Evolutionary conservation across 2,113 vertebrate species (phyloP), one percentile per base, ranked within the genome.

Genomic region (Nannobrachium achirus): DNA sequence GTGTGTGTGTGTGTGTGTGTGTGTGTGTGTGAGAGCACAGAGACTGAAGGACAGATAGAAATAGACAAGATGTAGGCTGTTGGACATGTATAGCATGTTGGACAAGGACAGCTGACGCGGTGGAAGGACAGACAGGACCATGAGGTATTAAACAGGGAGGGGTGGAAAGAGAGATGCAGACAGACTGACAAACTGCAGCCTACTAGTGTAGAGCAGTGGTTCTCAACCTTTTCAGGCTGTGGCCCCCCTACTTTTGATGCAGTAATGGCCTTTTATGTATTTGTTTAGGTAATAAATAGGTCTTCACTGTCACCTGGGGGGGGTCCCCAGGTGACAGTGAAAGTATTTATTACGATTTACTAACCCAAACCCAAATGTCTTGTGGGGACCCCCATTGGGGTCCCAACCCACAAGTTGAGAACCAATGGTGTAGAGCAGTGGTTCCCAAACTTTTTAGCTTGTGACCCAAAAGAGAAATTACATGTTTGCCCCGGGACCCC

Each of bases 1-100:
- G 20, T 25, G 7, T 19, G 11, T 52, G 39, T 62, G 2, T 39
- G 16, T 60, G 20, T 25, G 20, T 4, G 20, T 25, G 4, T 4
- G 20, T 25, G 7, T 15, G 11, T 52, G 39, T 57, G 2, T 39
- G 16, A 50, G 20, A 2, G 20, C 38, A 15, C 65, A 49, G 40
- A 68, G 38, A 65, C 9, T 19, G 44, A 64, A 62, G 52, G 44
- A 11, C n/a, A n/a, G 62, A 68, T 64, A 55, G 16, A 70, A 66
- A 66, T 66, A 61, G 64, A 65, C 15, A n/a, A 65, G 56, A 74
- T 41, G 18, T 9, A 55, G 2, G 20, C 11, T 63, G 14, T 1
- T 53, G 38, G 40, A 10, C 25, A 33, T 33, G 25, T 33, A 53
- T 25, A 65, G 44, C 25, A 53, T 10, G 14, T 38, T n/a, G 50